phyloP scores from a whole-genome alignment of 2,113 vertebrate species.

The Cervus canadensis region DNA sequence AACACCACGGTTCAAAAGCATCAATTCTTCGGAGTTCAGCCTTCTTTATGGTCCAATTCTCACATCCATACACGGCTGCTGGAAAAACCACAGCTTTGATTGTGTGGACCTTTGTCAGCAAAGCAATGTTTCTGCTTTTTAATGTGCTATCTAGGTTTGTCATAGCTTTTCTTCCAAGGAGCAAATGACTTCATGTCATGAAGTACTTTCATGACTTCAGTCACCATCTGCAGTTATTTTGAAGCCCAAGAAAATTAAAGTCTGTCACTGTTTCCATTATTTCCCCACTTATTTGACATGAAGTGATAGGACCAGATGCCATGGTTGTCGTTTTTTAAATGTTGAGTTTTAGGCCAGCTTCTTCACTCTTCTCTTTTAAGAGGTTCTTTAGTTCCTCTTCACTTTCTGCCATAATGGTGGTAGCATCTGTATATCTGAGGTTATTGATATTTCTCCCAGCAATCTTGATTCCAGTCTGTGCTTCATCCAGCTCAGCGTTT shows the following conservation, averaged over 20 bases:
- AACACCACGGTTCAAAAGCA: background rate
- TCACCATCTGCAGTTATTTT: background rate
- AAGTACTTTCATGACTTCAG: background rate
- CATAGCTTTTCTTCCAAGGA: background rate
- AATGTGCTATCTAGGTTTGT: background rate
- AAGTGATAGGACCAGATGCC: background rate
- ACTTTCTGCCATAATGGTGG: background rate
- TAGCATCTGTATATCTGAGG: background rate
- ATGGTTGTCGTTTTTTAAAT: background rate
- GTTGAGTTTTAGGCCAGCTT: background rate
- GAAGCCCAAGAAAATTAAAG: background rate
- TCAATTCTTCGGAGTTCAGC: background rate
- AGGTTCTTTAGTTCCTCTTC: background rate
- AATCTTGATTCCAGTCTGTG: background rate
- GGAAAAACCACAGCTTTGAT: background rate
- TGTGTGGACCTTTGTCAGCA: background rate
- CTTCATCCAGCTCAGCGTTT: rapidly evolving
- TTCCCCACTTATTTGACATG: background rate
- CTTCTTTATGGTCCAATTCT: background rate
- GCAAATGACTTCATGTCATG: background rate
- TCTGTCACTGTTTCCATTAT: background rate
- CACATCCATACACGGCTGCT: background rate
- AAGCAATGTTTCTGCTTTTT: background rate
- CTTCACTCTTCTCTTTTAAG: background rate
- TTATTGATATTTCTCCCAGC: background rate